Base-by-base conservation (phyloP, 2,888 invertebrate genomes). In the Nysson spinosus region DNA sequence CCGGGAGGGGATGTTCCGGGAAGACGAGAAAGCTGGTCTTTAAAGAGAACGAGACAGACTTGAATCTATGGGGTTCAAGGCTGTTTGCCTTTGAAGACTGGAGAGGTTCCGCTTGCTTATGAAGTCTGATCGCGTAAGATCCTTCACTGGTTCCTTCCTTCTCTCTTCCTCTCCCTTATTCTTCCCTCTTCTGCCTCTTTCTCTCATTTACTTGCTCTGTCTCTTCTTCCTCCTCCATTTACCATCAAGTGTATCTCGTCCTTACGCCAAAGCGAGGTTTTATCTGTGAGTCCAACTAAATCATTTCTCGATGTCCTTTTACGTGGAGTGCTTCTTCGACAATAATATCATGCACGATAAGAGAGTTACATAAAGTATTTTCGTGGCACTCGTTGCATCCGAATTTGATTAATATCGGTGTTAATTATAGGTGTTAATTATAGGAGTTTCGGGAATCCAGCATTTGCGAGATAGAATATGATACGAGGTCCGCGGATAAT, bases 91-190 rank as follows among this genome's bases (percentile, higher is more conserved):
- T 58, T 56, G 55, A 60, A 62, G 47, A 56, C 35, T 49, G 35
- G 35, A 35, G 49, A 34, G 28, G 58, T 34, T 43, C 5, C 40
- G 64, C 60, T 76, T 56, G 71, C 77, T 80, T 78, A 78, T 79
- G 68, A 77, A 80, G 80, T 80, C 74, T 77, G 76, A 78, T 79
- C 80, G 77, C 77, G 69, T 74, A 78, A 78, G 75, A 69, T 65
- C 72, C 73, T 49, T 35, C 42, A 46, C 34, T 42, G 39, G n/a
- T n/a, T 51, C 16, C 57, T 46, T 26, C 40, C 17, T 19, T 19
- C 46, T 20, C 37, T 14, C 52, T 24, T 43, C 9, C 34, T 62
- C 60, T 40, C 51, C 34, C 32, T 40, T 46, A 50, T 47, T 24
- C 42, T 46, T 47, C 26, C 12, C 44, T 43, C 51, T 42, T 46